Evolutionary conservation across 2,888 invertebrate species (phyloP), one percentile per base, ranked within the genome.

Genomic region (Acanthosepion pharaonis): DNA sequence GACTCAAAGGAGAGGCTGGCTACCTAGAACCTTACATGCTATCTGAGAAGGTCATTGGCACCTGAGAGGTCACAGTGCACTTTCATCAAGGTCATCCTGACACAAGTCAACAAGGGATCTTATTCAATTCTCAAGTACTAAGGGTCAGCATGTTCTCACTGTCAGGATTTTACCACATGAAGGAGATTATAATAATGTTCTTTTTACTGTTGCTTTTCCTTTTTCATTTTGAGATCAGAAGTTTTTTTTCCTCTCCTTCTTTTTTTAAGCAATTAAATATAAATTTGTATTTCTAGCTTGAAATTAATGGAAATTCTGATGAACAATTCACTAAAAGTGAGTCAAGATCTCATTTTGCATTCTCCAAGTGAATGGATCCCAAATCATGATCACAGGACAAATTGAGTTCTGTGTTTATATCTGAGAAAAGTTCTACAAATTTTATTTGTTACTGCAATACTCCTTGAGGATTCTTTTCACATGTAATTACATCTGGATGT

Each of bases 241-340:
- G 20, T 59, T 59, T 33, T 15, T n/a, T 78, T 78, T 78, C 20
- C 33, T 78, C 5, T n/a, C 11, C 20, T 78, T 78, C 20, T n/a
- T 33, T 28, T n/a, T 64, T 78, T 9, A 33, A 78, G 78, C 78
- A 78, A 78, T 78, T 78, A 78, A 78, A 78, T 78, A 78, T 78
- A 33, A 78, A 78, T 78, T 78, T 78, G 78, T 78, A 78, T n/a
- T 78, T 78, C 78, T n/a, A 78, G 78, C n/a, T 78, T 78, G 78
- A 78, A 78, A 78, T 78, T 78, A 78, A 33, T n/a, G 78, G n/a
- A 78, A 78, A 78, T 15, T 15, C 33, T 33, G 78, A 33, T 78
- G 78, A 78, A 78, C n/a, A 78, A 78, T 11, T 78, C 78, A 33
- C 78, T 78, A 78, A 78, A 78, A 78, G 78, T 78, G 78, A 78